These are phyloP conservation scores for Lutjanus argentimaculatus DNA, from an alignment of 2,797 vertebrate genomes.

Conservation along the genomic window DNA sequence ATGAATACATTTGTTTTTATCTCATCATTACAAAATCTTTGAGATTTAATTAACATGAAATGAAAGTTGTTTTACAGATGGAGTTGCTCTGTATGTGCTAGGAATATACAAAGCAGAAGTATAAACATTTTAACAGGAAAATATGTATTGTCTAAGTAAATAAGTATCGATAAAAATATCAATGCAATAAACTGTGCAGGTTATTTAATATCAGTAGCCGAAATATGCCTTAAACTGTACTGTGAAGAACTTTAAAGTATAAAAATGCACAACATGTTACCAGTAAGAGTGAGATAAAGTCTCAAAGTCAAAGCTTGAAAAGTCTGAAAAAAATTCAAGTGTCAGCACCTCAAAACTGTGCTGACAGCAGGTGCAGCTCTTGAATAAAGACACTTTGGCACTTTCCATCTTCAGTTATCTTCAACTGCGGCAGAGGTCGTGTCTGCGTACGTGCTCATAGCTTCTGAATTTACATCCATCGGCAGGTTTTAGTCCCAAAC, in stretches of 20 bases:
- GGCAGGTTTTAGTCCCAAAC: constrained; percentile 39
- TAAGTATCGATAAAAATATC: background rate
- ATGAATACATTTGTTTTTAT: background rate
- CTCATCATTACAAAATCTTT: background rate
- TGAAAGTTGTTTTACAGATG: background rate
- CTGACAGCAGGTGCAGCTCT: constrained; percentile 53
- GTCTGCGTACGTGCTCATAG: background rate
- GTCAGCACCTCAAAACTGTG: constrained; percentile 48
- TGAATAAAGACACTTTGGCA: constrained; percentile 59
- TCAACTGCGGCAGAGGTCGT: constrained; percentile 22
- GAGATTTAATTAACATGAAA: background rate
- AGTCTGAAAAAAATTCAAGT: constrained; percentile 17
- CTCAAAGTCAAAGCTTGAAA: constrained; percentile 53
- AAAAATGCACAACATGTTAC: constrained; percentile 18
- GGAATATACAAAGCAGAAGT: background rate
- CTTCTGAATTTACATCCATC: constrained; percentile 14
- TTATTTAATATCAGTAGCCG: background rate
- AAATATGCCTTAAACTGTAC: background rate
- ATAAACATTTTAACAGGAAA: background rate
- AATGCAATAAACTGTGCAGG: background rate
- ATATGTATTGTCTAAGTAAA: background rate
- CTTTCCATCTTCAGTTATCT: constrained; percentile 41
- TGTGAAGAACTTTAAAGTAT: constrained; percentile 2
- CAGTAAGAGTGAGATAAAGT: constrained; percentile 6
- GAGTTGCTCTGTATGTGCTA: background rate